phyloP scores from a whole-genome alignment of 2,113 vertebrate species.

The Pteropus alecto region DNA sequence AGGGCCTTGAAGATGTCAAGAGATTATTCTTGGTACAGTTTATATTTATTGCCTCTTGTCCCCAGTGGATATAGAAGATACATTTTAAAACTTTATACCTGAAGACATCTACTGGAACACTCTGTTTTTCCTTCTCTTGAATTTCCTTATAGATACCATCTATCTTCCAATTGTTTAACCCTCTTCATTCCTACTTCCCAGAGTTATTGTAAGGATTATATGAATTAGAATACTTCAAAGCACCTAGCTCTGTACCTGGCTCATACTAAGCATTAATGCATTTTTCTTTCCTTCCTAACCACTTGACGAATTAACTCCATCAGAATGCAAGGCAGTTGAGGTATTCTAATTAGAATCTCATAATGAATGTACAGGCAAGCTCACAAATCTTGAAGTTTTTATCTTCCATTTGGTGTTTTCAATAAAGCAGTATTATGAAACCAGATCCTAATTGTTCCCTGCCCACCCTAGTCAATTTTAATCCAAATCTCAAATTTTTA shows the following conservation, averaged over 20 bases:
- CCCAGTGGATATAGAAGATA: background rate
- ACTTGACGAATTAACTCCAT: background rate
- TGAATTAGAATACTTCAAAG: background rate
- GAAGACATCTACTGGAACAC: background rate
- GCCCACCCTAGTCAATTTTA: background rate
- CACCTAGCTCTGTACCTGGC: background rate
- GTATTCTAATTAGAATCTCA: background rate
- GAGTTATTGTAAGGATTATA: background rate
- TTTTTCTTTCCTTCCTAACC: slow-evolving; percentile 11
- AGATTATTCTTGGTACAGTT: background rate
- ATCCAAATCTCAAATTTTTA: slow-evolving; percentile 28
- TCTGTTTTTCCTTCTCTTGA: background rate
- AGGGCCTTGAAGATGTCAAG: background rate
- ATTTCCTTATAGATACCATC: background rate
- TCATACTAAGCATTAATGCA: background rate
- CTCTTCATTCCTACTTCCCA: background rate
- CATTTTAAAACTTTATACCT: slow-evolving; percentile 7
- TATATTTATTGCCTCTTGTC: background rate
- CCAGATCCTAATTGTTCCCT: background rate
- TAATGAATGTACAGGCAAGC: background rate
- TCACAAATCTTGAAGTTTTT: background rate
- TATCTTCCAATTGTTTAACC: background rate
- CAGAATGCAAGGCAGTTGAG: background rate
- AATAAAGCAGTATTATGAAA: slow-evolving; percentile 18
- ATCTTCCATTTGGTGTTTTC: background rate